Percentiles rank a stretch among this genome's conserved stretches.
Conservation (phyloP, 1,140 invertebrate species). For the Nasonia giraulti region DNA sequence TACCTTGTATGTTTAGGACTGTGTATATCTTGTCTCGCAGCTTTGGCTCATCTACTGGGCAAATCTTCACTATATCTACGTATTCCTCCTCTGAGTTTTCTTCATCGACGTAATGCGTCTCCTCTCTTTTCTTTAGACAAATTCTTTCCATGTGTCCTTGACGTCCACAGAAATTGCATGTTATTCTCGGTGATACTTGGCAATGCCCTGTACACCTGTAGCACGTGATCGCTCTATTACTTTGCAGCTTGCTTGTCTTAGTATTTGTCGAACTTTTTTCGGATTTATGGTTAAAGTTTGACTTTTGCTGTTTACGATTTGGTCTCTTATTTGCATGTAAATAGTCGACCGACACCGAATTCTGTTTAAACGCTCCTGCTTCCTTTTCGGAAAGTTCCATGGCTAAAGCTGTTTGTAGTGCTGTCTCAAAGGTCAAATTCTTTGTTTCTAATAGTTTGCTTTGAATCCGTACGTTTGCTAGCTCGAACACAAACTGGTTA, state of each 20-base stretch:
- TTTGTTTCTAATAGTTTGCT: constrained; percentile 12
- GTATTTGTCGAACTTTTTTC: background rate
- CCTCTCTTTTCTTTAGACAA: background rate
- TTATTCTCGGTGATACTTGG: background rate
- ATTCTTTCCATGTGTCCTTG: constrained; percentile 16
- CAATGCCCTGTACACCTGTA: constrained; percentile 11
- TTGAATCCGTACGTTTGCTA: constrained; percentile 11
- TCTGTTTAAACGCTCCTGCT: background rate
- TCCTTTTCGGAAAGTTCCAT: constrained; percentile 18
- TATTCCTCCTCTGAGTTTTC: background rate
- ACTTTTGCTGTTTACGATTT: background rate
- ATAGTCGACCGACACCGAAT: background rate
- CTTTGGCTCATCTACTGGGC: background rate
- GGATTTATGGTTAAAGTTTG: background rate
- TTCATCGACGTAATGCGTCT: background rate
- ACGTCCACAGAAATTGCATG: background rate
- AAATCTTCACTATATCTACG: background rate
- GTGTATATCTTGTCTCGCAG: background rate
- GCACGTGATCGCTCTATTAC: background rate
- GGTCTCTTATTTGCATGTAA: background rate
- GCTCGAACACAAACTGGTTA: constrained; percentile 14
- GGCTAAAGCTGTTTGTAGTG: background rate
- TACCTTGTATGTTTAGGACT: background rate
- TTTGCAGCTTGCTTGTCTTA: background rate
- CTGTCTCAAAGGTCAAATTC: constrained; percentile 12